These are phyloP conservation scores for Linepithema humile DNA, from an alignment of 1,140 invertebrate genomes.

Conservation along the genomic window DNA sequence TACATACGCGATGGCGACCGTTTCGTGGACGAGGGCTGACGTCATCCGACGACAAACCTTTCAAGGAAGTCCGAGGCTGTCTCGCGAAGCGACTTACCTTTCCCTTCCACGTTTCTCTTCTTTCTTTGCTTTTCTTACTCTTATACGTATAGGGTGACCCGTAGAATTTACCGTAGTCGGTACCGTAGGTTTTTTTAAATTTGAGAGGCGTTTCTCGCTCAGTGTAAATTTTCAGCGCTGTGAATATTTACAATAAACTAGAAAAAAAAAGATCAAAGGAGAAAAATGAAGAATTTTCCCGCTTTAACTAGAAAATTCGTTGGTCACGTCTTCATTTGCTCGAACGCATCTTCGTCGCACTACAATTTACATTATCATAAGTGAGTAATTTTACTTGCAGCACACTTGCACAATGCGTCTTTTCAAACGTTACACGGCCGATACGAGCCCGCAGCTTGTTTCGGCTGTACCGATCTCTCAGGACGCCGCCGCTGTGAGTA, in stretches of 20 bases:
- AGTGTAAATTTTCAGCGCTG: not conserved
- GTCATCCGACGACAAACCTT: slow-evolving; percentile 56
- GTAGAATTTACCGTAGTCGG: slow-evolving; percentile 37
- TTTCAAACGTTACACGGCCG: slow-evolving; percentile 83
- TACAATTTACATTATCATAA: not conserved
- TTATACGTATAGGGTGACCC: slow-evolving; percentile 24
- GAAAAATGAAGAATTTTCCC: not conserved
- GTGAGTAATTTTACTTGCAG: slow-evolving; percentile 63
- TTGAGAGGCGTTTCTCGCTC: not conserved
- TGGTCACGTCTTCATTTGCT: not conserved
- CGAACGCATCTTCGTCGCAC: not conserved
- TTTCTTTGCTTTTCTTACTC: slow-evolving; percentile 45
- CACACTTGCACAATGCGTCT: slow-evolving; percentile 82
- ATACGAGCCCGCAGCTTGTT: slow-evolving; percentile 85
- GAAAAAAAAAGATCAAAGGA: not conserved
- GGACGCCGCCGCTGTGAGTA: slow-evolving; percentile 71
- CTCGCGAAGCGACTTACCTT: slow-evolving; percentile 16
- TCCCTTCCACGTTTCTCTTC: slow-evolving; percentile 35
- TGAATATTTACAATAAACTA: not conserved
- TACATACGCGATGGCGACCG: slow-evolving; percentile 15
- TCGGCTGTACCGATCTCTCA: slow-evolving; percentile 83
- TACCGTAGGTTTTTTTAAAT: slow-evolving; percentile 14
- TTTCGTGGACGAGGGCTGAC: slow-evolving; percentile 47
- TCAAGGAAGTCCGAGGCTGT: slow-evolving; percentile 52
- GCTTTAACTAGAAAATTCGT: not conserved